These are phyloP conservation scores for Machaerirhynchus nigripectus DNA, from an alignment of 2,113 vertebrate species.

Conservation along the genomic window DNA sequence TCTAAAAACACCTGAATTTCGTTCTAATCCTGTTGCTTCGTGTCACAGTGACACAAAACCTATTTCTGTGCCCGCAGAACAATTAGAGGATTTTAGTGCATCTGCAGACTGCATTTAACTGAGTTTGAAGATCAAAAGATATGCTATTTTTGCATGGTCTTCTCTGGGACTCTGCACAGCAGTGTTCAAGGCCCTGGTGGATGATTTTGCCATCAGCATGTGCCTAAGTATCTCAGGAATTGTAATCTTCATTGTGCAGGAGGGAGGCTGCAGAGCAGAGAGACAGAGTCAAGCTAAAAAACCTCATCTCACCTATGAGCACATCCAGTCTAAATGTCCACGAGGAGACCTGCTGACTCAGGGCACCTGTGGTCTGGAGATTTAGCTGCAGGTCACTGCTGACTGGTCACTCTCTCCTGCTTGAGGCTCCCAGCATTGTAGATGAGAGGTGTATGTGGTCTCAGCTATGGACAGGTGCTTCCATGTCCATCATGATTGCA, in stretches of 20 bases:
- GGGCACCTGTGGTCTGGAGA: not conserved
- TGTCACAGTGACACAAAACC: not conserved
- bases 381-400: not conserved
- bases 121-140: slow-evolving; percentile 30
- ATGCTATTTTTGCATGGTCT: slow-evolving; percentile 21
- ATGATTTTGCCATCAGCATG: not conserved
- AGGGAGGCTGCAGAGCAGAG: not conserved
- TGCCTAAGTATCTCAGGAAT: not conserved
- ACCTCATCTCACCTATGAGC: not conserved
- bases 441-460: not conserved
- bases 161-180: not conserved
- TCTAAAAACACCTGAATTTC: not conserved
- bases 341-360: not conserved
- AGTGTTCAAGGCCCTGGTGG: not conserved
- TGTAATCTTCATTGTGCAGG: not conserved
- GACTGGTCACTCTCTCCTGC: not conserved
- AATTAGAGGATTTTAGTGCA: not conserved
- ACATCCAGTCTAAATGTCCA: not conserved
- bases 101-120: not conserved
- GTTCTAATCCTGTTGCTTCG: not conserved
- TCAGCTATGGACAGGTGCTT: not conserved
- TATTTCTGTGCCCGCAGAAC: not conserved
- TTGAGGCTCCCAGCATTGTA: not conserved
- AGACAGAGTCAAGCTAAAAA: not conserved
- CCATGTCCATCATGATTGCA: rapidly evolving